Evolutionary conservation across 1,140 invertebrate species (phyloP), one percentile per base, ranked within the genome.

Genomic region (Aphelenchoides fujianensis): DNA sequence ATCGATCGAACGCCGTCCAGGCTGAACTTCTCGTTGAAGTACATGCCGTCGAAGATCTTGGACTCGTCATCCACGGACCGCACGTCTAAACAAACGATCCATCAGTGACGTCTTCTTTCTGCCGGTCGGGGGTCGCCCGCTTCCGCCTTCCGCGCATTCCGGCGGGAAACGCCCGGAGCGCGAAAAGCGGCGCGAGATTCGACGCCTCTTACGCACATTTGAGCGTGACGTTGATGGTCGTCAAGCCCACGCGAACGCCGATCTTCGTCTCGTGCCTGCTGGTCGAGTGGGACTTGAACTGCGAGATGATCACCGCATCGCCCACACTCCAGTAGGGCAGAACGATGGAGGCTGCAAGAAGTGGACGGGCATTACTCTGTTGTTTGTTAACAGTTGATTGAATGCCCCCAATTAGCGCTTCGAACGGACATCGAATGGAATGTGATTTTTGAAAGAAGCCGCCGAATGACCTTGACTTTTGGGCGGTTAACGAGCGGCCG

Each of bases 211-310:
- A 74, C 86, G 88, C 88, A 95, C 94, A 91, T 88, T 89, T 90
- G 68, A 97, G 89, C 52, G 95, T 97, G 73, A 98, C 92, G 86
- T 98, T 98, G 84, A 97, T 91, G 84, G 95, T 93, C 81, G 91
- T 91, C 16, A 98, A 88, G 32, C 95, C 95, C 77, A 98, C 92
- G 82, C 92, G 90, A 31, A 95, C 92, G 7, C 92, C 92, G 70
- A 98, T 89, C 85, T 91, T 89, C 55, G 92, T 94, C 70, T 89
- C 88, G 52, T 97, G 89, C 82, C 93, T 91, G 82, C 95, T 91
- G 69, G 89, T 89, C 57, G 93, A 94, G 85, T 94, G 95, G 48
- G 94, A 93, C 79, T 92, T 90, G 87, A 97, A 97, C 61, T 92
- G 91, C 79, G 92, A 92, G 55, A 90, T 87, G 71, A 96, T 91